Evolutionary conservation across 2,888 invertebrate species (phyloP), one percentile per base, ranked within the genome.

Genomic region (Protophormia terraenovae): DNA sequence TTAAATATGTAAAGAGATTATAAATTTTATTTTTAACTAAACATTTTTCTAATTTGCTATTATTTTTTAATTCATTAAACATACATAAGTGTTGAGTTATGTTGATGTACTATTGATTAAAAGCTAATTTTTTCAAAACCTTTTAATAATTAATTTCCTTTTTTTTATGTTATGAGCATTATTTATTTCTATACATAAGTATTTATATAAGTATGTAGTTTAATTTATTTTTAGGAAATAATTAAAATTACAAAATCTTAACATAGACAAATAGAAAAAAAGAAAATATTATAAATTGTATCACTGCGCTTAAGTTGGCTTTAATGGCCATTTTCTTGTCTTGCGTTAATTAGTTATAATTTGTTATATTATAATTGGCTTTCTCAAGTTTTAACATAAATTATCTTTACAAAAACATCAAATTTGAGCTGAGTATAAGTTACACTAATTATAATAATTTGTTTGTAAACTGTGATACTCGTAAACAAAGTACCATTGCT

Each of bases 351-450:
- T 84, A 80, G 69, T 47, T 58, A 32, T 60, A 84, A 77, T 84
- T 84, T 67, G 76, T 80, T 80, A 14, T 60, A 60, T 60, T 66
- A 67, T 72, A 81, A 84, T 84, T 84, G 66, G 76, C 60, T 50
- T 72, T 58, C 64, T 76, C 60, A 84, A 77, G 76, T 84, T 81
- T 71, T 16, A 67, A 81, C 58, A 84, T 84, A 72, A 84, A 77
- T 81, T 76, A 72, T 77, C 16, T 19, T 71, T 71, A 29, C 8
- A 12, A 75, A 83, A 71, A 64, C 75, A 75, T 76, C 55, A 80
- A 76, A 80, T 84, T 77, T 77, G 72, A 73, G 66, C 27, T 27
- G 60, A 60, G 41, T 50, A 60, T 53, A 58, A 72, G 62, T 62
- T 55, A 73, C 73, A 64, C 69, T 73, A 81, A 85, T 81, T 82